These are phyloP conservation scores for Erethizon dorsatum DNA, from an alignment of 2,797 vertebrate species.

Conservation along the genomic window DNA sequence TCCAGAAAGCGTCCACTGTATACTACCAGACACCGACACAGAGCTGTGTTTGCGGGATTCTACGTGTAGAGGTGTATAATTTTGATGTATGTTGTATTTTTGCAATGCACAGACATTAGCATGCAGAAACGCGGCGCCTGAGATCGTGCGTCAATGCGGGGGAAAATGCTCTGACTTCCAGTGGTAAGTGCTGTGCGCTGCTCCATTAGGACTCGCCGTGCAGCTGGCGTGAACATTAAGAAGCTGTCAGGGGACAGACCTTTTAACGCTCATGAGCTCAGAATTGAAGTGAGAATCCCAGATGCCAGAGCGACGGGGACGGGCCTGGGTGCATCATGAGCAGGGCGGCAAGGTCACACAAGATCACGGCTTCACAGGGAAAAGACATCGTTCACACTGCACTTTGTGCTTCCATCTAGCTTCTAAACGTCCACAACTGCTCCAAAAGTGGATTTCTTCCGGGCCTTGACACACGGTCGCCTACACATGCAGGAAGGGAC, in stretches of 20 bases:
- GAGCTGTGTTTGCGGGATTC: background rate
- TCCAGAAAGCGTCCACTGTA: background rate
- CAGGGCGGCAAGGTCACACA: background rate
- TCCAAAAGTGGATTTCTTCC: background rate
- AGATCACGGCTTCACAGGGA: background rate
- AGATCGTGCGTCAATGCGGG: background rate
- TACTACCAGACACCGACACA: background rate
- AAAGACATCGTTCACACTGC: background rate
- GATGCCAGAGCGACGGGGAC: background rate
- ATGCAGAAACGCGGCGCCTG: conserved; percentile 11
- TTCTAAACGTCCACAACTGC: background rate
- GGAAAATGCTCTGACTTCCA: background rate
- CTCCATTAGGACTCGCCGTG: background rate
- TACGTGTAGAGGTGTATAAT: background rate
- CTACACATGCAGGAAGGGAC: fast-evolving
- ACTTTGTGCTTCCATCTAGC: background rate
- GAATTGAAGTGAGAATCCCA: background rate
- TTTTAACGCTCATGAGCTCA: background rate
- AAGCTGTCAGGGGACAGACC: background rate
- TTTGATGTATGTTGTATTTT: conserved; percentile 5
- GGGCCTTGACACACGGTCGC: background rate
- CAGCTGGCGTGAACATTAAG: background rate
- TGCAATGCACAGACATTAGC: conserved; percentile 52
- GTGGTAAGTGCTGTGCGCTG: background rate
- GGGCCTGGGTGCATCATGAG: background rate